These are phyloP conservation scores for Acleris emargana DNA, from an alignment of 2,888 invertebrate species.

Conservation along the genomic window DNA sequence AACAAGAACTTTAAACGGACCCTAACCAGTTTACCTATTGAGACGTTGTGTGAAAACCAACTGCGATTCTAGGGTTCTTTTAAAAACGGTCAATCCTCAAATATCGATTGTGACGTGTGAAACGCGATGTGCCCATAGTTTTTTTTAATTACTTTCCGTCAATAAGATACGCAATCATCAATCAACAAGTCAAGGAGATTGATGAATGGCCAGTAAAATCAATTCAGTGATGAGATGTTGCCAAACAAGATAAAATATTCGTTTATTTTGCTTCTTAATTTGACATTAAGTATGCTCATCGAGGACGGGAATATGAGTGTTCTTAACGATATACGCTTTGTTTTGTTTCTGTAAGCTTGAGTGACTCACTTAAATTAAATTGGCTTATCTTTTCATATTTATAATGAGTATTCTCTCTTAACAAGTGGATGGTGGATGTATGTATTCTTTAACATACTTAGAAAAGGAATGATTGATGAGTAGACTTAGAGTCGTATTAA, in stretches of 20 bases:
- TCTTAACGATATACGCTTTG: conserved; percentile 39
- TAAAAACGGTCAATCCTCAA: conserved; percentile 45
- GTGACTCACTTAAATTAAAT: neutral
- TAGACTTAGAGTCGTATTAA: too few species aligned
- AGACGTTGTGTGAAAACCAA: conserved; percentile 23
- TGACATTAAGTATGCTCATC: conserved; percentile 74
- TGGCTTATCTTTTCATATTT: too few species aligned
- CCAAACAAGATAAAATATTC: conserved; percentile 41
- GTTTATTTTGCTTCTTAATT: conserved; percentile 65
- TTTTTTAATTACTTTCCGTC: conserved; percentile 80
- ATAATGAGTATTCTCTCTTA: too few species aligned
- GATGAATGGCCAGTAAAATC: conserved; percentile 74
- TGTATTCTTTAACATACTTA: too few species aligned
- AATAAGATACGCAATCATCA: conserved; percentile 69
- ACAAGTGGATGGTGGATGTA: too few species aligned
- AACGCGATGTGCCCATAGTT: conserved; percentile 55
- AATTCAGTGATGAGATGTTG: conserved; percentile 75
- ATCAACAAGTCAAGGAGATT: conserved; percentile 79
- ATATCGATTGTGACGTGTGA: conserved; percentile 49
- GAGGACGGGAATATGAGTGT: conserved; percentile 45
- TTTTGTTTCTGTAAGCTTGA: conserved; percentile 19
- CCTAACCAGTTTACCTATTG: conserved; percentile 4
- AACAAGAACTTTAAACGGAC: conserved; percentile 43
- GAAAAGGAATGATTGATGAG: too few species aligned
- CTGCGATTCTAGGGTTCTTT: conserved; percentile 41